phyloP scores from a whole-genome alignment of 2,888 invertebrate genomes.

The Nymphalis c-album region DNA sequence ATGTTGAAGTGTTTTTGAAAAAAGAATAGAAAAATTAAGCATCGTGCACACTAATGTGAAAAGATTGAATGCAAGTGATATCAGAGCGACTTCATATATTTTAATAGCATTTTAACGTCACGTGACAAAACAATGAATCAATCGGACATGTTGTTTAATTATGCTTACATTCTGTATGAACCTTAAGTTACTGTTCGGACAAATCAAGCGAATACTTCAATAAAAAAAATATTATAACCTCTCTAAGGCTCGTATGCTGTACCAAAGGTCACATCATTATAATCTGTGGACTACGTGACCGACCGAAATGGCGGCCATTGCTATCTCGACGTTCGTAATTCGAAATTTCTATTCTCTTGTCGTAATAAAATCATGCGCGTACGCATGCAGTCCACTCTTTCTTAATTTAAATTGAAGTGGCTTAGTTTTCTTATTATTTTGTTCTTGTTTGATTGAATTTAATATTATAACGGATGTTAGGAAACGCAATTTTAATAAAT shows the following conservation, averaged over 20 bases:
- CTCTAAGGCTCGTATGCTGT: slow-evolving; percentile 55
- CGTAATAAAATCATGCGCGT: slow-evolving; percentile 74
- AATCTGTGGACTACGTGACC: slow-evolving; percentile 73
- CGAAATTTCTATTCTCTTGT: slow-evolving; percentile 76
- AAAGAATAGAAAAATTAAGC: no score
- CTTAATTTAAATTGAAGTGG: slow-evolving; percentile 51
- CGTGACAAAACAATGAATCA: no score
- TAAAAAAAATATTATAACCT: slow-evolving; percentile 75
- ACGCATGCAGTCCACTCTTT: slow-evolving; percentile 54
- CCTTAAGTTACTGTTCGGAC: slow-evolving; percentile 47
- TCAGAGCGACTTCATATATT: no score
- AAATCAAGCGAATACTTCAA: slow-evolving; percentile 66
- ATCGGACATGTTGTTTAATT: background rate
- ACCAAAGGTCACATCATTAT: slow-evolving; percentile 77
- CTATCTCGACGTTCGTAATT: slow-evolving; percentile 63
- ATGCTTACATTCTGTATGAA: slow-evolving; percentile 36
- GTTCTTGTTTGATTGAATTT: background rate
- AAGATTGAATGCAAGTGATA: no score
- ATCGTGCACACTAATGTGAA: no score
- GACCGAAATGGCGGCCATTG: slow-evolving; percentile 59
- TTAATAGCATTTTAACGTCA: no score
- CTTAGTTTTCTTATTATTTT: slow-evolving; percentile 39
- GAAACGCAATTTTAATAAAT: background rate
- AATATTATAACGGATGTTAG: background rate
- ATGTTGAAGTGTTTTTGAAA: no score